Evolutionary conservation across 2,797 vertebrate species (phyloP).

Genomic region (Trachops cirrhosus): DNA sequence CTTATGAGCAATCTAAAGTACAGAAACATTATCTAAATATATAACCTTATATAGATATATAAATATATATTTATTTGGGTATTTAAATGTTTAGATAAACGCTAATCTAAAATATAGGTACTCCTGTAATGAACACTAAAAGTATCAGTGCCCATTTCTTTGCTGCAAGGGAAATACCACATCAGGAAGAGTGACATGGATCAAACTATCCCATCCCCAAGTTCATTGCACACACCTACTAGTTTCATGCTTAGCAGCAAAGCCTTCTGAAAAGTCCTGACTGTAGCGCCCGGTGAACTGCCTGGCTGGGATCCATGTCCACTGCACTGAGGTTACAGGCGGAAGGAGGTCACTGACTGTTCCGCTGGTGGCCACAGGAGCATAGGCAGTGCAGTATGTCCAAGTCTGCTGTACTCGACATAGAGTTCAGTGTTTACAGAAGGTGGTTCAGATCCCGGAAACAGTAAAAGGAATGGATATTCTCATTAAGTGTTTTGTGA

Average conservation of each 20-base stretch:
- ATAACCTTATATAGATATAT: not conserved
- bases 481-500: not conserved
- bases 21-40: not conserved
- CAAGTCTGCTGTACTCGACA: not conserved
- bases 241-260: not conserved
- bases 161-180: not conserved
- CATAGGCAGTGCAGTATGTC: not conserved
- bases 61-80: not conserved
- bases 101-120: not conserved
- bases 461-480: not conserved
- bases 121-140: not conserved
- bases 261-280: not conserved
- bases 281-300: not conserved
- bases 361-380: not conserved
- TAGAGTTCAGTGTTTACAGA: not conserved
- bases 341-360: not conserved
- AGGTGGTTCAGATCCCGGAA: not conserved
- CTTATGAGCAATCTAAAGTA: slow-evolving; percentile 25
- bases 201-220: rapidly evolving
- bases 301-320: not conserved
- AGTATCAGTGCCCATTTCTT: not conserved
- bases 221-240: not conserved
- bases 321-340: not conserved
- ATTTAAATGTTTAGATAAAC: not conserved
- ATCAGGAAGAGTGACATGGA: not conserved